A percentile compares a stretch with the other conserved stretches of the same genome.
phyloP scores from a whole-genome alignment of 2,888 invertebrate species.

The Carabus problematicus region DNA sequence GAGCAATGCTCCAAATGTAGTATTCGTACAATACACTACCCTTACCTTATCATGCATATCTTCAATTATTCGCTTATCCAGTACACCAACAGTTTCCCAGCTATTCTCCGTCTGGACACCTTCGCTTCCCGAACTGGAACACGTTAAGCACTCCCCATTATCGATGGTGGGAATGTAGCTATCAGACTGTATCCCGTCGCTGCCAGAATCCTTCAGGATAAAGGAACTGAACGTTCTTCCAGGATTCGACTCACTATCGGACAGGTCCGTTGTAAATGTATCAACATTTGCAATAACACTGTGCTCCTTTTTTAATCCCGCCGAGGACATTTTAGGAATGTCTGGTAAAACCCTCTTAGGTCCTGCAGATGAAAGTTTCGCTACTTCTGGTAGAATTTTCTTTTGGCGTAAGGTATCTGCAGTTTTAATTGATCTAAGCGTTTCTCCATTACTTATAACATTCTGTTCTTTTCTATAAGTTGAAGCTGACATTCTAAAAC shows the following conservation, averaged over 20 bases:
- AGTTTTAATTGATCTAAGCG: no score
- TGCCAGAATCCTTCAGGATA: slow-evolving; percentile 34
- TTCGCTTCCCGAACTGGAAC: slow-evolving; percentile 55
- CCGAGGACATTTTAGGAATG: no score
- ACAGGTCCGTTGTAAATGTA: slow-evolving; percentile 34
- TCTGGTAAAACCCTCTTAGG: no score
- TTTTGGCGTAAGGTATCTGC: neutral
- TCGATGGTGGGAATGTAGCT: slow-evolving; percentile 49
- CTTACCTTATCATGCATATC: slow-evolving; percentile 76
- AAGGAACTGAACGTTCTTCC: slow-evolving; percentile 33
- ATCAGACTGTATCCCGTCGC: slow-evolving; percentile 43
- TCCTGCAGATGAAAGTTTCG: neutral
- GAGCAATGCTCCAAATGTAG: no score
- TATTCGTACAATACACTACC: no score
- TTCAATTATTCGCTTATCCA: slow-evolving; percentile 67
- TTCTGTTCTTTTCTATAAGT: no score
- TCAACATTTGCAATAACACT: neutral
- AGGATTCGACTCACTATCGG: slow-evolving; percentile 31
- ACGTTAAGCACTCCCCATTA: slow-evolving; percentile 60
- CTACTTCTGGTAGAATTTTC: neutral
- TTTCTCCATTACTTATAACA: no score
- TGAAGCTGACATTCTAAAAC: no score
- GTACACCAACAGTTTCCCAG: slow-evolving; percentile 70
- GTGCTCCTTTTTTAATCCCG: neutral
- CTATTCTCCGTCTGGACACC: slow-evolving; percentile 45